Evolutionary conservation across 2,888 invertebrate genomes (phyloP).

Genomic region (Cecidostiba fungosa): DNA sequence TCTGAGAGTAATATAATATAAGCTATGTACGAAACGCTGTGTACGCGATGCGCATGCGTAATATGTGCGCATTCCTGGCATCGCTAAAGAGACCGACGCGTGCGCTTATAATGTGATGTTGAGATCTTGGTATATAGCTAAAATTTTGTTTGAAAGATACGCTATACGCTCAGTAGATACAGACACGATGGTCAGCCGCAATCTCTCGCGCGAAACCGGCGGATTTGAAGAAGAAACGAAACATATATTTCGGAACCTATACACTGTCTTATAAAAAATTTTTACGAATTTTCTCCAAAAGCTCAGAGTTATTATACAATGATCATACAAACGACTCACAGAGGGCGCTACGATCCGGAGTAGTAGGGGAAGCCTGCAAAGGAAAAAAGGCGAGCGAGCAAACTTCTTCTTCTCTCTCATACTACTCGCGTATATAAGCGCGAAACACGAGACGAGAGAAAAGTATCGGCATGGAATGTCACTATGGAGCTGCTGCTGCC

Average conservation of each 20-base stretch:
- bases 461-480: slow-evolving; percentile 77
- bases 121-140: not conserved
- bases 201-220: not conserved
- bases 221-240: too few species aligned
- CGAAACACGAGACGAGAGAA: slow-evolving; percentile 76
- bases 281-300: too few species aligned
- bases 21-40: slow-evolving; percentile 59
- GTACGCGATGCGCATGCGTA: slow-evolving; percentile 83
- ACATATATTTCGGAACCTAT: too few species aligned
- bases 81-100: slow-evolving; percentile 68
- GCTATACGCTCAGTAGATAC: not conserved
- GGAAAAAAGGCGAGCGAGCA: slow-evolving; percentile 38
- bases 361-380: not conserved
- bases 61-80: slow-evolving; percentile 84
- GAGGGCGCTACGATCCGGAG: not conserved
- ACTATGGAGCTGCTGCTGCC: slow-evolving; percentile 64
- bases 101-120: slow-evolving; percentile 47
- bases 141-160: not conserved
- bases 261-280: too few species aligned
- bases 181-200: not conserved
- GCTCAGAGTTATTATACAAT: too few species aligned
- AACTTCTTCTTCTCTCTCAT: not conserved
- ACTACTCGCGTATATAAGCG: slow-evolving; percentile 63
- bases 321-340: not conserved
- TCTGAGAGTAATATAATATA: not conserved